These are phyloP conservation scores for Corapipo altera DNA, from an alignment of 2,113 vertebrate species.

Conservation along the genomic window DNA sequence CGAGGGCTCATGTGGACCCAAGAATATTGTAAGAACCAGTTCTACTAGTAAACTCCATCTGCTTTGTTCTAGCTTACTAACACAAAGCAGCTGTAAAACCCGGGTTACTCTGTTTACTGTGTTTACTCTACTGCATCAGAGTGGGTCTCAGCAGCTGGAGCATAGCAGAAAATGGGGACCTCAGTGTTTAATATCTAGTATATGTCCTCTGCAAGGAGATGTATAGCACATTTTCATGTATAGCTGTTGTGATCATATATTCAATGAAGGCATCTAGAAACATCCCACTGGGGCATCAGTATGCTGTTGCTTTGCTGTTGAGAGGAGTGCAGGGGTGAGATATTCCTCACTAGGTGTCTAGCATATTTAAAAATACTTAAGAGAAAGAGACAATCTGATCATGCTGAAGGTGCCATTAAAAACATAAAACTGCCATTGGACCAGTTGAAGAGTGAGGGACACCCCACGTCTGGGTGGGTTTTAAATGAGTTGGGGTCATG, in stretches of 20 bases:
- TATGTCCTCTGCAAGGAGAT: not conserved
- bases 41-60: not conserved
- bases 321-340: not conserved
- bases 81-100: slow-evolving; percentile 18
- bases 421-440: not conserved
- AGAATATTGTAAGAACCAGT: not conserved
- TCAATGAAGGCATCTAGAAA: not conserved
- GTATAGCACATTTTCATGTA: not conserved
- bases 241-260: not conserved
- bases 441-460: not conserved
- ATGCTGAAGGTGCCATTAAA: not conserved
- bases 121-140: not conserved
- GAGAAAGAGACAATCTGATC: not conserved
- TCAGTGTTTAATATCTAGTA: not conserved
- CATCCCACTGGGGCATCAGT: not conserved
- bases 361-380: not conserved
- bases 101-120: too few species aligned
- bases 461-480: not conserved
- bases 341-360: not conserved
- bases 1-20: not conserved
- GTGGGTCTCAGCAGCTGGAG: not conserved
- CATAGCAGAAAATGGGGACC: not conserved
- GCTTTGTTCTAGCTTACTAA: not conserved
- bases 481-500: fast-evolving
- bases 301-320: not conserved